These are phyloP conservation scores for Mastomys coucha DNA, from an alignment of 2,113 vertebrate genomes.

Conservation along the genomic window DNA sequence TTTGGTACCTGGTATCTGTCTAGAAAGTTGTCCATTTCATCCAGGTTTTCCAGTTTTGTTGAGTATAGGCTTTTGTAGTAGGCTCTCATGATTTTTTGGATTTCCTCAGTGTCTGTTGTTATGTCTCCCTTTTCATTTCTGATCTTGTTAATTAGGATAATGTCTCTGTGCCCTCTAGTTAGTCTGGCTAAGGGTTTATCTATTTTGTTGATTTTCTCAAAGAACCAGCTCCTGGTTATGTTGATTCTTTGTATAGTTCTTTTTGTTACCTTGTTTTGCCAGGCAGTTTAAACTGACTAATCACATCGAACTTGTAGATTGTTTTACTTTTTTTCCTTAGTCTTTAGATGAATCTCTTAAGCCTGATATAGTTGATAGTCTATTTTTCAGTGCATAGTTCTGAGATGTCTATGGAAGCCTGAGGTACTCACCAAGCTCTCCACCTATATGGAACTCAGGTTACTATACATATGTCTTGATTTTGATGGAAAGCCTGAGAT, in stretches of 20 bases:
- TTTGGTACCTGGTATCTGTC: too few relatives aligned
- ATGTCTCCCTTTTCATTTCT: too few relatives aligned
- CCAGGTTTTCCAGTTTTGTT: too few relatives aligned
- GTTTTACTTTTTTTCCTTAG: not conserved
- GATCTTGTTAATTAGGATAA: too few relatives aligned
- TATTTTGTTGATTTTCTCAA: too few relatives aligned
- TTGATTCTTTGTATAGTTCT: not conserved
- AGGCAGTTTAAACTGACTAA: conserved; percentile 48
- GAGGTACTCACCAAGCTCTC: not conserved
- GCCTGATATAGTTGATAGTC: not conserved
- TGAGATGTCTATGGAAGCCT: not conserved
- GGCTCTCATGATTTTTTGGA: too few relatives aligned
- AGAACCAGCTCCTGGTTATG: too few relatives aligned
- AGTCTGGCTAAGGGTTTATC: too few relatives aligned
- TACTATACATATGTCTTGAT: not conserved
- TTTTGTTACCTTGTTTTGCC: conserved; percentile 27
- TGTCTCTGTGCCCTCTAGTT: too few relatives aligned
- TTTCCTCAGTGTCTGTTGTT: too few relatives aligned
- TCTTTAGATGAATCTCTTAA: conserved; percentile 48
- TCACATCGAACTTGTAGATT: conserved; percentile 17
- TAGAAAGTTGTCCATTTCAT: too few relatives aligned
- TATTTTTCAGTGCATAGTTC: not conserved
- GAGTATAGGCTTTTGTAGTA: too few relatives aligned
- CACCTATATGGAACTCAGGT: not conserved
- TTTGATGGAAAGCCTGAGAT: not conserved